These are phyloP conservation scores for Scaptomyza graminum DNA, from an alignment of 1,140 invertebrate species.

Conservation along the genomic window DNA sequence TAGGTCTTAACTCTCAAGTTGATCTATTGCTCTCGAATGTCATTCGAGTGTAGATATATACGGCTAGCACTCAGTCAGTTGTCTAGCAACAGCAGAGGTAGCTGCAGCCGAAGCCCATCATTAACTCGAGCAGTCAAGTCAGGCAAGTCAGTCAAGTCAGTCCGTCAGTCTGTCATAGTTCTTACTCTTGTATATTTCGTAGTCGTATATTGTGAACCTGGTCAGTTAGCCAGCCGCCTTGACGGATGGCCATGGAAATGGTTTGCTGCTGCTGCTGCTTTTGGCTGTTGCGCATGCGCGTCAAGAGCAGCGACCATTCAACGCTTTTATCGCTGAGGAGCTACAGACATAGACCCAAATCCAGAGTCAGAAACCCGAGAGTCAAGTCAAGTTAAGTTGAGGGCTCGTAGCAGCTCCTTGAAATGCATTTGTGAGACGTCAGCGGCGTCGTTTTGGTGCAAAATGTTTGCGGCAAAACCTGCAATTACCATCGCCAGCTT, in stretches of 20 bases:
- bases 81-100: slow-evolving; percentile 5
- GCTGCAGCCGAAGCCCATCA: slow-evolving; percentile 46
- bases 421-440: slow-evolving; percentile 42
- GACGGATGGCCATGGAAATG: slow-evolving; percentile 62
- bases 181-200: too few species aligned
- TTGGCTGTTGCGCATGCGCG: slow-evolving; percentile 64
- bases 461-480: slow-evolving; percentile 80
- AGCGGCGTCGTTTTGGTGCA: slow-evolving; percentile 68
- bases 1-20: slow-evolving; percentile 5
- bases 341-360: slow-evolving; percentile 21
- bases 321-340: slow-evolving; percentile 40
- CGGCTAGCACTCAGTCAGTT: slow-evolving; percentile 44
- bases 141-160: slow-evolving; percentile 11
- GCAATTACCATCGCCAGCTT: slow-evolving; percentile 83
- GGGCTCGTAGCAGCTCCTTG: slow-evolving; percentile 56
- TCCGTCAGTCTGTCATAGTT: slow-evolving; percentile 30
- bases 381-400: slow-evolving; percentile 1
- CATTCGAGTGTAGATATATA: slow-evolving; percentile 40
- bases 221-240: slow-evolving; percentile 33
- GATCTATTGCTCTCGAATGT: slow-evolving; percentile 33
- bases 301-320: slow-evolving; percentile 62
- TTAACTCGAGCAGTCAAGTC: slow-evolving; percentile 73
- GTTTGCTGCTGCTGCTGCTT: slow-evolving; percentile 3
- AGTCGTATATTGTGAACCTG: neutral
- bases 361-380: neutral